Base-by-base conservation (phyloP, 1,140 invertebrate species). In the Drosophila parabipectinata region DNA sequence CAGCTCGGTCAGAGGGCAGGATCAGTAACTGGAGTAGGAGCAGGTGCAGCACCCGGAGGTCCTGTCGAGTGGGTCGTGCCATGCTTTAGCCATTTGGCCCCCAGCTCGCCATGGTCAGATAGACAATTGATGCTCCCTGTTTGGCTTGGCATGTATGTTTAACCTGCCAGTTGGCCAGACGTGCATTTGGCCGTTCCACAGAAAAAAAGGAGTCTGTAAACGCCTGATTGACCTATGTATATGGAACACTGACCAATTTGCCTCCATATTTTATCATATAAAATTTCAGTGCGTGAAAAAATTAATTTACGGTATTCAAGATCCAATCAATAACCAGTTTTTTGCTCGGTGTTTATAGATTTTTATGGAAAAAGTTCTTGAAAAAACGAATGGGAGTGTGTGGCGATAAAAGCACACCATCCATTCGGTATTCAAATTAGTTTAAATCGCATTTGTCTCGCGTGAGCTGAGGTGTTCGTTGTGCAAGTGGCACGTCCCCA, bases 361-460 rank as follows among this genome's bases (percentile, higher is more conserved):
- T 55, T 52, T 55, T 32, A 45, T 51, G 9, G 21, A 34, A 28
- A 24, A 62, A 59, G 48, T 53, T 24, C n/a, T 28, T 34, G 28
- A 12, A 18, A 57, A 56, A 69, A 57, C 41, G 67, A 69, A 57
- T 56, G 66, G 14, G 37, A 66, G 54, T 52, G 73, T 34, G 64
- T 68, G 77, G 50, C 48, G 75, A 72, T 88, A 82, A 87, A 67
- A 83, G 83, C 83, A 88, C 72, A 88, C 83, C 88, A 88, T 88
- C 79, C 87, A 83, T 88, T 88, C 83, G 76, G 75, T 83, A 88
- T 88, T 88, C 84, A 88, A 88, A 88, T 88, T 77, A 88, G 68
- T 83, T 83, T 75, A 88, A 88, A 88, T 88, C 83, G 83, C 79
- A 88, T 88, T 89, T 88, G 79, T 83, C 79, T 77, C 79, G 73